Evolutionary conservation across 35 echinoderm and acorn worm species (phyloP), one percentile per base, ranked within the genome.

Genomic region (Diadema setosum): DNA sequence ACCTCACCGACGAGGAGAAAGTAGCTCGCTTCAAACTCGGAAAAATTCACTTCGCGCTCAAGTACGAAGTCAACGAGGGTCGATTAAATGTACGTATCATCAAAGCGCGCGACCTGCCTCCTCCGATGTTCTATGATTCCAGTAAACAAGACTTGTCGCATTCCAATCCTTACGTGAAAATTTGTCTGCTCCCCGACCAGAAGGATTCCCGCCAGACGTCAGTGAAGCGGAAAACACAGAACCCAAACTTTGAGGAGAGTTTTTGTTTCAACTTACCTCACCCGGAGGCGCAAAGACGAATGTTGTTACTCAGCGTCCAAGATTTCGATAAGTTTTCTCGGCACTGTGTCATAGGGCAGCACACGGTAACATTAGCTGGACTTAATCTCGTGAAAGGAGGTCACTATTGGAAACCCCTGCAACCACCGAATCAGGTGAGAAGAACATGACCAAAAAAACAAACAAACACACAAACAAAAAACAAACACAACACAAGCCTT

Each of bases 281-380:
- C 32, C 93, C 91, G 32, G 96, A 98, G 85, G 96, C 92, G 3
- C 92, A 98, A 27, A 55, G 96, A 37, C 84, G 96, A 82, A 82
- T 91, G 85, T 81, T 98, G 49, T 81, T 81, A 23, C 42, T 99
- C 35, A 91, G 88, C 83, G 93, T 99, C 6, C 93, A 92, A 74
- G 96, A 99, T 75, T 99, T 99, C 90, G 96, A 99, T 87, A 99
- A 99, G 67, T 99, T 92, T 84, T 95, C 92, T 21, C 85, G 96
- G 2, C 96, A 99, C 48, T 95, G 96, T 87, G 92, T 99, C 34
- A 99, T 99, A 78, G 96, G 96, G 35, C 89, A 99, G 81, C 93
- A 94, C 60, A 99, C 89, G 4, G 81, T 88, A 43, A 64, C 96
- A 2, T 67, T 99, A 24, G 93, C 90, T 2, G 93, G 90, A 5